Evolutionary conservation across 1,140 invertebrate species (phyloP), one percentile per base, ranked within the genome.

Genomic region (Ditylenchus dipsaci): DNA sequence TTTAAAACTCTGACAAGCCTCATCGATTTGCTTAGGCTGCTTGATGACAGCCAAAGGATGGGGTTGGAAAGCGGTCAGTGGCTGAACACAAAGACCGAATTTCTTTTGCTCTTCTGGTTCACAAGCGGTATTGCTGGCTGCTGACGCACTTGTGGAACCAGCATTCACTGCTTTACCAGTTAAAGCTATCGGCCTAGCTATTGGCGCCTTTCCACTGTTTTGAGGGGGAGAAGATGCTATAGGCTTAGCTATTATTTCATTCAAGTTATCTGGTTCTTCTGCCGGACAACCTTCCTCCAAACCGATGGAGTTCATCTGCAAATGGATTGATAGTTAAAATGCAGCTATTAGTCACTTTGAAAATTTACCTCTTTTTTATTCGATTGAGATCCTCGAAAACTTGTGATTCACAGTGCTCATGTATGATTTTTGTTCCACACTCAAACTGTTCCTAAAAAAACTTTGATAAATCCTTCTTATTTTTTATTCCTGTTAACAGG

Each of bases 11-110:
- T 61, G 29, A 59, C 79, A 81, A 17, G 79, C 79, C 23, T 82
- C 69, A 49, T 77, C 76, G 47, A 81, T 81, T 42, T 76, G 70
- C 33, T 69, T 65, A 19, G 79, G 79, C 56, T 76, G 67, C 42
- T 78, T 79, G 47, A 81, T 82, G 3, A 81, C 79, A 8, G 78
- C 78, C 13, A 81, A 45, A 15, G 79, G 79, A 47, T 81, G 79
- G 11, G 79, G 79, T 63, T 81, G 78, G 67, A 77, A 82, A 17
- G 71, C 64, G n/a, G 78, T 82, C 21, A 81, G 43, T 19, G 80
- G 78, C 15, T 53, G 49, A 7, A 53, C 49, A 26, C 49, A 53
- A 5, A 53, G 15, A 7, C 49, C 49, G 65, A 81, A 79, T 29
- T 71, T 67, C 63, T 76, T 67, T 29, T 81, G 79, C 47, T 78